These are phyloP conservation scores for Protaetia brevitarsis DNA, from an alignment of 1,140 invertebrate genomes.

Conservation along the genomic window DNA sequence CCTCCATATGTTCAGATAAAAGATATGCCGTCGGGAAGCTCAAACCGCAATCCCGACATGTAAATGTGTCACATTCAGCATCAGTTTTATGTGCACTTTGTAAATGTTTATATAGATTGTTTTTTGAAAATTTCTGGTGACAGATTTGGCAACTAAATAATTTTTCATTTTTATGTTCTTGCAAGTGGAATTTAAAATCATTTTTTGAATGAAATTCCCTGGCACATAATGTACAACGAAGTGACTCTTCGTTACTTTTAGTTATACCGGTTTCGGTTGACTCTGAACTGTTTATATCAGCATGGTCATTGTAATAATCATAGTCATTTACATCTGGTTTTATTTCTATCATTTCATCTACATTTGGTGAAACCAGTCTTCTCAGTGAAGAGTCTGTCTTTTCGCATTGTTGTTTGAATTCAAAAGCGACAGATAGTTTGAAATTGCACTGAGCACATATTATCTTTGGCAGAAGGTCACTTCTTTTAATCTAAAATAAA, in stretches of 20 bases:
- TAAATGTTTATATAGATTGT: constrained; percentile 40
- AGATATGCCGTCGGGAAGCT: constrained; percentile 31
- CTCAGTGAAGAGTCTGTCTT: constrained; percentile 55
- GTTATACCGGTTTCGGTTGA: constrained; percentile 30
- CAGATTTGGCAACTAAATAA: constrained; percentile 39
- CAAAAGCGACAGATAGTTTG: constrained; percentile 46
- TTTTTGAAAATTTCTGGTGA: constrained; percentile 40
- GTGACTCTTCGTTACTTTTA: constrained; percentile 29
- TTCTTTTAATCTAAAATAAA: constrained; percentile 44
- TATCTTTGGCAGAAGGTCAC: constrained; percentile 47
- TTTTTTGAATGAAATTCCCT: constrained; percentile 39
- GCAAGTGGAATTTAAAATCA: constrained; percentile 39
- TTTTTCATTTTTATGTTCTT: constrained; percentile 45
- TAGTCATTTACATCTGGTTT: constrained; percentile 42
- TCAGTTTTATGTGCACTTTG: constrained; percentile 36
- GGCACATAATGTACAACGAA: constrained; percentile 40
- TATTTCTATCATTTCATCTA: constrained; percentile 40
- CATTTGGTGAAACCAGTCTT: constrained; percentile 34
- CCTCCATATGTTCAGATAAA: constrained; percentile 34
- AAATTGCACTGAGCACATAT: constrained; percentile 47
- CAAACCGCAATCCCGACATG: constrained; percentile 37
- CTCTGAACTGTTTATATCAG: constrained; percentile 29
- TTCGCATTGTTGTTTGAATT: constrained; percentile 50
- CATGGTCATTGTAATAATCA: constrained; percentile 38
- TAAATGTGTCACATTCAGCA: constrained; percentile 27